phyloP scores from a whole-genome alignment of 2,888 invertebrate species.

The Yponomeuta malinellus region DNA sequence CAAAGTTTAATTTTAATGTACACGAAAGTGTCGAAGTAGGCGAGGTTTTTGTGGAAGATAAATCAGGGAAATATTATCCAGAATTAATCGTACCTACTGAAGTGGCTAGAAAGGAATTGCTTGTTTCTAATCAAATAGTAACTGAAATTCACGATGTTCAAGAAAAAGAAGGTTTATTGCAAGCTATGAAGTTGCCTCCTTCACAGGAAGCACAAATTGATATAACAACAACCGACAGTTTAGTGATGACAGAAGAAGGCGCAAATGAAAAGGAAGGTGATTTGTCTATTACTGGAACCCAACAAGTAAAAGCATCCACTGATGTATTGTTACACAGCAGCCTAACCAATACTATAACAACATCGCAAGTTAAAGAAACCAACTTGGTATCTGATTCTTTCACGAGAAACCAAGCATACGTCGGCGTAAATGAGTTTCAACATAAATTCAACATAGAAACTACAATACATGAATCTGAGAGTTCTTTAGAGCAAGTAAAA shows the following conservation, averaged over 20 bases:
- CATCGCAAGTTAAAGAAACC: slow-evolving; percentile 79
- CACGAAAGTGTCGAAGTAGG: slow-evolving; percentile 79
- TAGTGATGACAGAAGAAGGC: slow-evolving; percentile 67
- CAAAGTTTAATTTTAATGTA: slow-evolving; percentile 78
- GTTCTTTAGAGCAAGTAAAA: slow-evolving; percentile 57
- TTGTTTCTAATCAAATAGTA: slow-evolving; percentile 79
- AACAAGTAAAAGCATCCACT: slow-evolving; percentile 43
- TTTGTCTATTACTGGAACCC: slow-evolving; percentile 48
- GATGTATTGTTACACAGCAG: slow-evolving; percentile 63
- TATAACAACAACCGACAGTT: slow-evolving; percentile 72
- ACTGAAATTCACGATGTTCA: slow-evolving; percentile 80
- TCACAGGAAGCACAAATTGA: slow-evolving; percentile 76
- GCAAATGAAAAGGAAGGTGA: slow-evolving; percentile 80
- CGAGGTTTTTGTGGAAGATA: slow-evolving; percentile 81
- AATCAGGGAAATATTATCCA: slow-evolving; percentile 86
- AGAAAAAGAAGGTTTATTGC: slow-evolving; percentile 80
- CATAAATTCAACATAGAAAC: slow-evolving; percentile 77
- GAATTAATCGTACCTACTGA: slow-evolving; percentile 88
- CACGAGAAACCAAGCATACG: slow-evolving; percentile 71
- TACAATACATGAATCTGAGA: slow-evolving; percentile 77
- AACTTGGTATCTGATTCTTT: slow-evolving; percentile 66
- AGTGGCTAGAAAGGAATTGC: slow-evolving; percentile 79
- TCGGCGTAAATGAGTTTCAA: slow-evolving; percentile 78
- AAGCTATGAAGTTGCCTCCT: slow-evolving; percentile 75
- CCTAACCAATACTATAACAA: slow-evolving; percentile 77